phyloP scores from a whole-genome alignment of 1,140 invertebrate genomes.

The Drosophila kanapiae region DNA sequence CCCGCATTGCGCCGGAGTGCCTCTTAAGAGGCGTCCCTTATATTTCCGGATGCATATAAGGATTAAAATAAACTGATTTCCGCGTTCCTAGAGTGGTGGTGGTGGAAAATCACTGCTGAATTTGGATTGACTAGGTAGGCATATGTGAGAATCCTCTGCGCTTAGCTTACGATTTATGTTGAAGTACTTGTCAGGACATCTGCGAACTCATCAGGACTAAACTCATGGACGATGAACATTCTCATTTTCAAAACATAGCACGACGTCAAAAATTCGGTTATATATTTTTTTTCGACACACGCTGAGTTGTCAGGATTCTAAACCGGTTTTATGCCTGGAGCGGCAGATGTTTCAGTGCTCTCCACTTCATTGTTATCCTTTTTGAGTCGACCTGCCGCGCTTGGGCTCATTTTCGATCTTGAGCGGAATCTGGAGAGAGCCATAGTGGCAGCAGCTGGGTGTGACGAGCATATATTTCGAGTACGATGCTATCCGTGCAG shows the following conservation, averaged over 20 bases:
- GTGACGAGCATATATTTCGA: not conserved
- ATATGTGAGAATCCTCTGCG: too few relatives aligned
- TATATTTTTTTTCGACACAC: slow-evolving; percentile 37
- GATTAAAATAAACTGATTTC: slow-evolving; percentile 36
- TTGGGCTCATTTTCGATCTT: slow-evolving; percentile 18
- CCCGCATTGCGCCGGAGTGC: slow-evolving; percentile 1
- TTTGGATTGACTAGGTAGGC: too few relatives aligned
- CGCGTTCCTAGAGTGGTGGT: slow-evolving; percentile 2
- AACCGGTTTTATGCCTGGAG: slow-evolving; percentile 58
- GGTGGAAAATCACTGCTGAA: not conserved
- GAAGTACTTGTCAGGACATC: slow-evolving; percentile 1
- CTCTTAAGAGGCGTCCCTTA: slow-evolving; percentile 20
- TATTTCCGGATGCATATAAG: slow-evolving; percentile 40
- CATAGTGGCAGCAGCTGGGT: slow-evolving; percentile 1
- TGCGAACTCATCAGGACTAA: not conserved
- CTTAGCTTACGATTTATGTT: too few relatives aligned
- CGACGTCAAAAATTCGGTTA: not conserved
- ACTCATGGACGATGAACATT: not conserved
- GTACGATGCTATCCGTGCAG: not conserved
- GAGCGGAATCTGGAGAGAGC: slow-evolving; percentile 4
- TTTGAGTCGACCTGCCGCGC: slow-evolving; percentile 15
- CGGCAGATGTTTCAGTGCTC: slow-evolving; percentile 60
- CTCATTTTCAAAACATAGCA: not conserved
- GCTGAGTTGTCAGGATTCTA: slow-evolving; percentile 33
- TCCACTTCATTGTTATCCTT: slow-evolving; percentile 46